Base-by-base conservation (phyloP, 2,797 vertebrate species). In the Falco rusticolus region DNA sequence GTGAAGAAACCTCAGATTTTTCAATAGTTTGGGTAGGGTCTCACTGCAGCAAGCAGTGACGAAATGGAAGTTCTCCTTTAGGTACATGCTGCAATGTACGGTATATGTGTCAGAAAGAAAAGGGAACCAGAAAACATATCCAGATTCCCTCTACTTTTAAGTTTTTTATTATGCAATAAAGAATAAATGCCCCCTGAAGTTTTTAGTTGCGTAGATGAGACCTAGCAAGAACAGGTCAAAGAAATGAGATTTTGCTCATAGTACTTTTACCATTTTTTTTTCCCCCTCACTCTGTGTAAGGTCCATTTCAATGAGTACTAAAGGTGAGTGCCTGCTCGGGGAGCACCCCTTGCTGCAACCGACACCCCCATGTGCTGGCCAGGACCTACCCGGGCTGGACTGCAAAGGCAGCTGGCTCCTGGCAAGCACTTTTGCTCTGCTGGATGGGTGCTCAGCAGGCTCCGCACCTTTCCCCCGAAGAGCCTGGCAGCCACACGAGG, bases 361-460 rank as follows among this genome's bases (percentile, higher is more conserved):
- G 28, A 43, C 45, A 3, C 16, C 31, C 26, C 37, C 18, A 2
- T 9, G 1, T 1, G 0, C 29, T 5, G 25, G 4, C 37, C 79
- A 34, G 53, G 6, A 8, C 39, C 3, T 14, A 18, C 20, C 0
- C 0, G 2, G 14, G 15, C 6, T 13, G 5, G 9, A 2, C 5
- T 5, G 12, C 21, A 29, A 2, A 33, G 9, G 29, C n/a, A 48
- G n/a, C 47, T 68, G 28, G 18, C 13, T 45, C 20, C 13, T n/a
- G 39, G 31, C 16, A 6, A 13, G 11, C 4, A 4, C 22, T 33
- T 31, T 4, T 3, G 8, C 37, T 29, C 1, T 4, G 50, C 74
- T 24, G 8, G 8, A 2, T 12, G 48, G n/a, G 17, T 4, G 13
- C 64, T 1, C 60, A 28, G 0, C 26, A 3, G 37, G 50, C 56